These are phyloP conservation scores for Parauchenoglanis punctatus DNA, from an alignment of 2,797 vertebrate species.

Conservation along the genomic window DNA sequence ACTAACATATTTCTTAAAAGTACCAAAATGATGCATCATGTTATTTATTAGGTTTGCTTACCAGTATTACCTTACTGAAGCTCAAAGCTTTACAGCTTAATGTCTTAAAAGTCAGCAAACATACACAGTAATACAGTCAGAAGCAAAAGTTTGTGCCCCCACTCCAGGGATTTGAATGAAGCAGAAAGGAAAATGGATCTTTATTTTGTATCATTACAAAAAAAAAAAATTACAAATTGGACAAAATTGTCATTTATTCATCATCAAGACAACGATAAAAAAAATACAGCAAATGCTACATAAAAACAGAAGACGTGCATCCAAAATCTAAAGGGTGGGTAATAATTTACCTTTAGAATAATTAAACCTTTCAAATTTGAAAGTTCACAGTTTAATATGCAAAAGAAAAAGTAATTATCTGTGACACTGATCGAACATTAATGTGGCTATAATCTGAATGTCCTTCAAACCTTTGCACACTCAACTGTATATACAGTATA, in stretches of 20 bases:
- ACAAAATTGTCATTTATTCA: background rate
- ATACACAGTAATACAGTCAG: background rate
- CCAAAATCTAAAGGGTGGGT: background rate
- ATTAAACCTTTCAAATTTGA: background rate
- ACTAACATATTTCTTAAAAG: no score
- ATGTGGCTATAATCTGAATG: background rate
- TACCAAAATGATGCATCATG: no score
- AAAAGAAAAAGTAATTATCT: background rate
- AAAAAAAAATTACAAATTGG: background rate
- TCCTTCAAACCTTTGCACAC: slow-evolving; percentile 2
- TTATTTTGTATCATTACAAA: background rate
- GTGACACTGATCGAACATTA: background rate
- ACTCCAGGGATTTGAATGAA: background rate
- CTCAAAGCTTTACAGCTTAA: no score
- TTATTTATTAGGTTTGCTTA: no score
- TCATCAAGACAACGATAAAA: background rate
- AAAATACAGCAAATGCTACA: background rate
- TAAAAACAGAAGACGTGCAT: background rate
- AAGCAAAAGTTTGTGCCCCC: background rate
- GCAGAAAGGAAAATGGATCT: background rate
- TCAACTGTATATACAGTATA: background rate
- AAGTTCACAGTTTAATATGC: background rate
- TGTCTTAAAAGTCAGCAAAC: no score
- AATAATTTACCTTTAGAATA: background rate
- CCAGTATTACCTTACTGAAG: no score